A percentile compares a stretch with the other conserved stretches of the same genome.
Evolutionary conservation across 92 coral and sea anemone genomes (phyloP).

Genomic region (Galaxea fascicularis): DNA sequence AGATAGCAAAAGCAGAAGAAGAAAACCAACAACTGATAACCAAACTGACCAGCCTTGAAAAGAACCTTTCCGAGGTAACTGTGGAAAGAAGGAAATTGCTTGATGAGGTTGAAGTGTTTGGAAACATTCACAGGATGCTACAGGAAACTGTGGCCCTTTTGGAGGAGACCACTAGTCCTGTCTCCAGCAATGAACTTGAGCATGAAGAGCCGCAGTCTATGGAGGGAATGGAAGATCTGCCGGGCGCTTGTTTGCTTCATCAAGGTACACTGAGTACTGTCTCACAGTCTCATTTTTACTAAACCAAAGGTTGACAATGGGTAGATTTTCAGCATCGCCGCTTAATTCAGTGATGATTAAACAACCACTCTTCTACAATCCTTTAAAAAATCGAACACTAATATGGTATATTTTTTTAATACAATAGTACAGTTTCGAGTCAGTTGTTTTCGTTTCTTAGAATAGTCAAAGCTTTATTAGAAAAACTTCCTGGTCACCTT

Average conservation of each 20-base stretch:
- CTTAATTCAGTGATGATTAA: no score
- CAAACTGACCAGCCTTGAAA: constrained; percentile 44
- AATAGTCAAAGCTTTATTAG: no score
- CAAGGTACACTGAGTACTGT: constrained; percentile 43
- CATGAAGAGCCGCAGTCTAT: constrained; percentile 77
- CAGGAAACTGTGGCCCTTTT: constrained; percentile 33
- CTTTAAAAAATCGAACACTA: no score
- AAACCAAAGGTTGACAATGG: no score
- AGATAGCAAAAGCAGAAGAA: constrained; percentile 72
- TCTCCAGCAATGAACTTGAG: constrained; percentile 63
- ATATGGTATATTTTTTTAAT: no score
- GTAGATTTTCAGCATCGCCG: no score
- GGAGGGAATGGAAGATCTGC: constrained; percentile 75
- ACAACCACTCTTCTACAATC: no score
- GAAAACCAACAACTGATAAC: constrained; percentile 65
- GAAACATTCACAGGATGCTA: constrained; percentile 55
- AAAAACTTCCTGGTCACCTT: no score
- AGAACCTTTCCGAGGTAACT: constrained; percentile 63
- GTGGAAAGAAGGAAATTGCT: constrained; percentile 73
- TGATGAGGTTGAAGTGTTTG: constrained; percentile 58
- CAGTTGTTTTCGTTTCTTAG: no score
- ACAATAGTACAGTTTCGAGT: no score
- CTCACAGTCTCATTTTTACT: background rate
- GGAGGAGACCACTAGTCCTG: constrained; percentile 62
- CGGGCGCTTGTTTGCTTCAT: constrained; percentile 46